phyloP scores from a whole-genome alignment of 2,797 vertebrate genomes.

The Parauchenoglanis punctatus region DNA sequence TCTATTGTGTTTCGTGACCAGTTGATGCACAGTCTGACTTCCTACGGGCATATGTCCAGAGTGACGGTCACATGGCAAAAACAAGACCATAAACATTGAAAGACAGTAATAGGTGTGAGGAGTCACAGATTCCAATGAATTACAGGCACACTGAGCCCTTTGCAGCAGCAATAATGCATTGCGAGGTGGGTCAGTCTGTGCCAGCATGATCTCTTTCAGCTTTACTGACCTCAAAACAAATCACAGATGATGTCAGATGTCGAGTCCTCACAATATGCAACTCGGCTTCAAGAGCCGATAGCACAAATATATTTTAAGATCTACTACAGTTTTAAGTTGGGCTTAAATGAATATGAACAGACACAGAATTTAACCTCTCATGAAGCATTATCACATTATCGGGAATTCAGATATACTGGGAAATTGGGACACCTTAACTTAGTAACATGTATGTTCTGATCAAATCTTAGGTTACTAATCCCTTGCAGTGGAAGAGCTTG shows the following conservation, averaged over 20 bases:
- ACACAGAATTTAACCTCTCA: background rate
- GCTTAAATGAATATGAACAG: background rate
- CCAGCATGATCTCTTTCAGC: background rate
- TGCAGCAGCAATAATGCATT: background rate
- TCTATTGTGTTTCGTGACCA: conserved; percentile 58
- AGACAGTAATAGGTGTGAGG: conserved; percentile 13
- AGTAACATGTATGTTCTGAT: background rate
- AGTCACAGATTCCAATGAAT: conserved; percentile 2
- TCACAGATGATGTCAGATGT: background rate
- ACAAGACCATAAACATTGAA: conserved; percentile 1
- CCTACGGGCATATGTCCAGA: conserved; percentile 49
- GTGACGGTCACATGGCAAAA: conserved; percentile 41
- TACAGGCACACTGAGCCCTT: background rate
- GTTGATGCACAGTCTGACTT: conserved; percentile 49
- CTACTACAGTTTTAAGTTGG: background rate
- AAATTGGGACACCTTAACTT: background rate
- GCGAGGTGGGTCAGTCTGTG: background rate
- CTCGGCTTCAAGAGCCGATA: background rate
- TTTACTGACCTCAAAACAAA: background rate
- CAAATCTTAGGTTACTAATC: background rate
- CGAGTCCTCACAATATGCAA: background rate
- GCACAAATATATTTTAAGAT: background rate
- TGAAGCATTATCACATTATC: background rate
- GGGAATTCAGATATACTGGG: background rate
- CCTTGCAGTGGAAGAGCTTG: background rate